Base-by-base conservation (phyloP, 1,140 invertebrate species). In the Solen grandis region DNA sequence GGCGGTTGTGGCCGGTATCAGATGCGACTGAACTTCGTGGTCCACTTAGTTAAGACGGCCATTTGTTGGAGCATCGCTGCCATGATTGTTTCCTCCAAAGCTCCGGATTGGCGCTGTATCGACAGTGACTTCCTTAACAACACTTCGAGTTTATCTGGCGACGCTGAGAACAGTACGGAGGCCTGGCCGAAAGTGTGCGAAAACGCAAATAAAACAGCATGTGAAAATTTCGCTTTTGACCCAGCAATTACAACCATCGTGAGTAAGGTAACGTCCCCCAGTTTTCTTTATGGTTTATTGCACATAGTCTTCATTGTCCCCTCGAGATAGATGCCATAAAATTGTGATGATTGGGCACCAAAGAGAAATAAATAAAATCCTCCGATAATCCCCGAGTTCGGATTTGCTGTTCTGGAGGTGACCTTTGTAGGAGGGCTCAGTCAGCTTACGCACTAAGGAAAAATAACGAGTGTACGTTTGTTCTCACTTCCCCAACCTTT, bases 1-100 rank as follows among this genome's bases (percentile, higher is more conserved):
- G 70, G 70, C 29, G 70, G 70, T 16, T 74, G 70, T 46, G 70
- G 70, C 2, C 52, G 70, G 10, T 74, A 33, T 46, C 70, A 74
- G 50, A 27, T 59, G 1, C 70, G 57, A 0, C 59, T 74, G n/a
- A 19, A 22, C 2, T 25, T 74, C 3, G 29, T 62, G 10, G 70
- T 62, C 1, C 70, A 74, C 27, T 16, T 60, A 16, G 41, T 62
- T 33, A 74, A 62, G n/a, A 62, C 70, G 5, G 27, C 62, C 3
- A 19, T 74, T 13, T 60, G 55, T 27, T 74, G 59, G 27, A 60
- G 8, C 4, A 19, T 50, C 14, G 31, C 27, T 13, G 57, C 55
- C 4, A 74, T 74, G 70, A 74, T 74, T 22, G 19, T 74, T 14
- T 41, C 62, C n/a, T 74, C 70, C 31, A 38, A 35, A 41, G 13